phyloP scores from a whole-genome alignment of 2,113 vertebrate genomes.

The Rafetus swinhoei region DNA sequence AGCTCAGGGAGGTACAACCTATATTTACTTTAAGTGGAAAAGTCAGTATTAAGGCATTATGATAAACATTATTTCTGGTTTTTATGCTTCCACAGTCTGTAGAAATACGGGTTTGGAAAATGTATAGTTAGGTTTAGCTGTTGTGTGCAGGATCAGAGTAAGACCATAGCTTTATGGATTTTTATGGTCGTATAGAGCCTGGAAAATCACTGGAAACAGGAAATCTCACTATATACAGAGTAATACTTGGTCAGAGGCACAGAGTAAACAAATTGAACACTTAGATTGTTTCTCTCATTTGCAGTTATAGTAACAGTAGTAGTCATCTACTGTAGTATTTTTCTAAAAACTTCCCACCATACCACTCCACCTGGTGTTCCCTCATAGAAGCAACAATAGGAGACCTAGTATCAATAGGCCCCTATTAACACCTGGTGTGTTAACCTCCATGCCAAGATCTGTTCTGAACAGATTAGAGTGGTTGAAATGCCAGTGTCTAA shows the following conservation, averaged over 20 bases:
- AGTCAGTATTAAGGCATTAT: not conserved
- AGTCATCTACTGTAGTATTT: accelerated
- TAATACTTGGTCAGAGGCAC: not conserved
- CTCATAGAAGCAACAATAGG: not conserved
- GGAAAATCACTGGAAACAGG: not conserved
- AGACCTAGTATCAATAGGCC: not conserved
- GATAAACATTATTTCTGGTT: not conserved
- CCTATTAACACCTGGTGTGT: not conserved
- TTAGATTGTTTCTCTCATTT: not conserved
- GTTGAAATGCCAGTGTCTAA: conserved; percentile 44
- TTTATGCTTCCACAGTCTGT: not conserved
- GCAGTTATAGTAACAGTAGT: not conserved
- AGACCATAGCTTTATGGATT: too few species aligned
- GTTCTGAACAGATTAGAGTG: conserved; percentile 28
- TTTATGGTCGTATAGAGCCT: not conserved
- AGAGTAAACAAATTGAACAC: not conserved
- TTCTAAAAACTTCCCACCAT: not conserved
- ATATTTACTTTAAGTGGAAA: not conserved
- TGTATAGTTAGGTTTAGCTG: not conserved
- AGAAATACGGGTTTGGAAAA: not conserved
- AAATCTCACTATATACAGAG: not conserved
- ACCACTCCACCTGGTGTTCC: not conserved
- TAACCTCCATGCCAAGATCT: conserved; percentile 47
- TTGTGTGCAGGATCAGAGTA: not conserved
- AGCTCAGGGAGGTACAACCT: too few species aligned